Evolutionary conservation across 64 coral and sea anemone species (phyloP), one percentile per base, ranked within the genome.

Genomic region (Hydrozoanthus tunicans): DNA sequence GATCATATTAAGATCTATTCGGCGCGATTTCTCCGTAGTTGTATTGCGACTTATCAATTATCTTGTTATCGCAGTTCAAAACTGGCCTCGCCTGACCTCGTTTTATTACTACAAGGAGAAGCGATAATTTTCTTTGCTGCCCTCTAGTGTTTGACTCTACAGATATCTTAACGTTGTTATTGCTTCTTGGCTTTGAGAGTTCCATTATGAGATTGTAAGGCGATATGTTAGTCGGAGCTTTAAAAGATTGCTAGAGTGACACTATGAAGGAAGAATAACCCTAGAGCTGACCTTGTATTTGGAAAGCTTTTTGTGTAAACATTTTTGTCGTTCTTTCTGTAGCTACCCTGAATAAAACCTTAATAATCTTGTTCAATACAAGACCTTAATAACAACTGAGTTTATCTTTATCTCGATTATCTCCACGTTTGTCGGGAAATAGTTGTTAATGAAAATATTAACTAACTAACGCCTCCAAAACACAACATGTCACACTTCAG

Each of bases 1-100:
- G 54, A 88, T 73, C 25, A 7, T 59, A 32, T 88, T 59, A 73
- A 73, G 26, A 88, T 59, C 84, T 88, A 68, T 73, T 88, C 84
- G 56, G 67, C 68, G 23, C 59, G 12, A 65, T 51, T 64, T 65
- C 80, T 26, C 61, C 60, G 25, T 5, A 26, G 27, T 26, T 88
- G 5, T 17, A 58, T 88, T 75, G 67, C 84, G 54, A 55, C 68
- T 88, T 73, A 57, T 73, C 68, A 73, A 73, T 88, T 88, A 88
- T 88, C 68, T 88, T 73, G 68, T 88, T 88, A 88, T 88, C 84
- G 68, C 68, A 74, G 70, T 88, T 12, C 84, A 74, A 59, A 88
- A 74, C 32, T 88, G 84, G 24, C 5, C 6, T 60, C 25, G 59
- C 13, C 69, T 88, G 84, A 88, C 84, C 84, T 43, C 55, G 53